Base-by-base conservation (phyloP, 2,888 invertebrate species). In the Cactoblastis cactorum region DNA sequence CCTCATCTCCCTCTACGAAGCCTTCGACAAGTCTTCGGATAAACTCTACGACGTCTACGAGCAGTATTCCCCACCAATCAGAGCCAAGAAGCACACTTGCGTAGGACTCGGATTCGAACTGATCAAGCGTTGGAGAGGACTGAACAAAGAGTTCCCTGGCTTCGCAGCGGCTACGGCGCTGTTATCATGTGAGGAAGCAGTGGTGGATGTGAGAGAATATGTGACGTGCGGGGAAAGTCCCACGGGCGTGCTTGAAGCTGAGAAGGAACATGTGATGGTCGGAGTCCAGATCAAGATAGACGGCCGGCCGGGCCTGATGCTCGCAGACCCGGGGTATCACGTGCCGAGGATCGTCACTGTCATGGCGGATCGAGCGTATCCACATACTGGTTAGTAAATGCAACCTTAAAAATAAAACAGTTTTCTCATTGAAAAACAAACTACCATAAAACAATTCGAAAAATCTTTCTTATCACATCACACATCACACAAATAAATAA, bases 251-350 rank as follows among this genome's bases (percentile, higher is more conserved):
- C 91, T 92, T 34, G 91, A 90, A 45, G 93, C 95, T 12, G 96
- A 96, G 80, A 97, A 97, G 81, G 97, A 97, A 77, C 97, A 97
- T 80, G 95, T 96, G 38, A 91, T 97, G 83, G 94, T 95, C 53
- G 94, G 94, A 55, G 90, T 96, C 72, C 93, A 92, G 63, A 91
- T 96, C 54, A 83, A 91, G 60, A 92, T 97, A 51, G 93, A 92
- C 45, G 95, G 94, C 24, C 92, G 97, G 34, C 81, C 88, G 0
- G 97, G 97, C 24, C 90, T 95, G 46, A 83, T 97, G 84, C 91
- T 97, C 17, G 92, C 97, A 35, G 97, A 97, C 90, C 96, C 97
- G 0, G 97, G 97, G 14, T 97, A 97, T 83, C 97, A 97, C 80
- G 94, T 97, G 54, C 94, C 95, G 37, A 91, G 96, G 55, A 94